These are phyloP conservation scores for Choristoneura rosaceana DNA, from an alignment of 2,888 invertebrate genomes.

Conservation along the genomic window DNA sequence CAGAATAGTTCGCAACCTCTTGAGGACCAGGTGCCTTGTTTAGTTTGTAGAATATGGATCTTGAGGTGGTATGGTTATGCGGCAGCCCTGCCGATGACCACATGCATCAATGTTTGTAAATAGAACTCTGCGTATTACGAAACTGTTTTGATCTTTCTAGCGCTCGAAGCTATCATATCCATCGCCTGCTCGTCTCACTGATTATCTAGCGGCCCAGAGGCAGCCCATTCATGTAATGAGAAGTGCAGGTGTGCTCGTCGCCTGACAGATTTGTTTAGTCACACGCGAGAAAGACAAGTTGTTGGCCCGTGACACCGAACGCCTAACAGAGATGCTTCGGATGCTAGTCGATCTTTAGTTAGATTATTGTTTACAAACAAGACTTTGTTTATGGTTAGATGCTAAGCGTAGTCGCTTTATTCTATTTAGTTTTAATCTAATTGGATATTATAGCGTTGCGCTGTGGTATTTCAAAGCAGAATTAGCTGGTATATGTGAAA, in stretches of 20 bases:
- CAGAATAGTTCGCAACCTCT: constrained; percentile 50
- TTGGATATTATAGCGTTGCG: constrained; percentile 23
- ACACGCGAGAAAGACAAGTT: constrained; percentile 53
- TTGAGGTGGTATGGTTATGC: constrained; percentile 81
- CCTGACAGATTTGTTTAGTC: constrained; percentile 43
- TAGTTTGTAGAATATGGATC: constrained; percentile 72
- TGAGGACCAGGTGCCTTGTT: constrained; percentile 60
- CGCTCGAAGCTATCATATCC: constrained; percentile 57
- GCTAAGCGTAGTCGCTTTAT: not conserved
- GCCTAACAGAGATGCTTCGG: constrained; percentile 57
- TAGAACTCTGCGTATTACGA: constrained; percentile 75
- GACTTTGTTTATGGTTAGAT: constrained; percentile 37
- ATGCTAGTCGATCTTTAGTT: constrained; percentile 57
- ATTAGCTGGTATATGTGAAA: constrained; percentile 72
- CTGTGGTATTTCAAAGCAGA: constrained; percentile 61
- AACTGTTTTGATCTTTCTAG: constrained; percentile 63
- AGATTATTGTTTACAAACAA: constrained; percentile 77
- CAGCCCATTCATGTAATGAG: constrained; percentile 54
- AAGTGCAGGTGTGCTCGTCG: constrained; percentile 47
- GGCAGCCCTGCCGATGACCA: constrained; percentile 84
- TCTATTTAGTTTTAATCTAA: not conserved
- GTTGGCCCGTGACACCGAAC: constrained; percentile 67
- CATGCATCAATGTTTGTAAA: constrained; percentile 86
- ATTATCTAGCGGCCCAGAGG: constrained; percentile 48
- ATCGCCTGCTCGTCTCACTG: constrained; percentile 57